A percentile compares a stretch with the other conserved stretches of the same genome.
Evolutionary conservation across 2,113 vertebrate genomes (phyloP).

Genomic region (Halcyon malimbica): DNA sequence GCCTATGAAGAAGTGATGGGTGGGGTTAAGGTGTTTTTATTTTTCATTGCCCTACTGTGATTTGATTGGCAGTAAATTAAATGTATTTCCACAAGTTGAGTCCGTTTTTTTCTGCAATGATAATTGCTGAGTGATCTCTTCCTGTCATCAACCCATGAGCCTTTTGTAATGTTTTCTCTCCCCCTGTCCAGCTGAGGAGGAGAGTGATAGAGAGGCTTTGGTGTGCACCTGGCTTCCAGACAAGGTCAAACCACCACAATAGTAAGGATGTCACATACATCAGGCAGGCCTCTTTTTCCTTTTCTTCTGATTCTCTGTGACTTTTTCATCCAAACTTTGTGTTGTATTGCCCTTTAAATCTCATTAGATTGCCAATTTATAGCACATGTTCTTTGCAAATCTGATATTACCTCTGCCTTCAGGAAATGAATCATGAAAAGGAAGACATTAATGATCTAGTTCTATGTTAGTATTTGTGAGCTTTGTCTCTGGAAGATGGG

Average conservation of each 20-base stretch:
- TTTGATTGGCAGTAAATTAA: not conserved
- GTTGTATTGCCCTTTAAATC: not conserved
- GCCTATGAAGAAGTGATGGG: not conserved
- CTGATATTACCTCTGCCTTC: not conserved
- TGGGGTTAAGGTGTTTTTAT: not conserved
- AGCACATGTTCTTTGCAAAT: not conserved
- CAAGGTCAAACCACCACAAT: not conserved
- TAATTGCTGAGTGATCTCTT: not conserved
- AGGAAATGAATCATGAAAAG: not conserved
- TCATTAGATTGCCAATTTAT: not conserved
- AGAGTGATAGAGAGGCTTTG: not conserved
- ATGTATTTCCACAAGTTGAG: not conserved
- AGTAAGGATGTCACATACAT: not conserved
- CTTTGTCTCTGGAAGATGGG: not conserved
- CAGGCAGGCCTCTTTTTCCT: not conserved
- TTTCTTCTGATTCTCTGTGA: not conserved
- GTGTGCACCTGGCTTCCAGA: not conserved
- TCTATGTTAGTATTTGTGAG: not conserved
- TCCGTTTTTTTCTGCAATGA: not conserved
- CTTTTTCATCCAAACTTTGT: not conserved
- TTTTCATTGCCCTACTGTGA: not conserved
- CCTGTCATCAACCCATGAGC: rapidly evolving
- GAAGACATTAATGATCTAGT: not conserved
- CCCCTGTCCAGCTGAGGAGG: not conserved
- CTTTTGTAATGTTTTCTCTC: not conserved